Base-by-base conservation (phyloP, 2,888 invertebrate species). In the Lordiphosa fenestrarum region DNA sequence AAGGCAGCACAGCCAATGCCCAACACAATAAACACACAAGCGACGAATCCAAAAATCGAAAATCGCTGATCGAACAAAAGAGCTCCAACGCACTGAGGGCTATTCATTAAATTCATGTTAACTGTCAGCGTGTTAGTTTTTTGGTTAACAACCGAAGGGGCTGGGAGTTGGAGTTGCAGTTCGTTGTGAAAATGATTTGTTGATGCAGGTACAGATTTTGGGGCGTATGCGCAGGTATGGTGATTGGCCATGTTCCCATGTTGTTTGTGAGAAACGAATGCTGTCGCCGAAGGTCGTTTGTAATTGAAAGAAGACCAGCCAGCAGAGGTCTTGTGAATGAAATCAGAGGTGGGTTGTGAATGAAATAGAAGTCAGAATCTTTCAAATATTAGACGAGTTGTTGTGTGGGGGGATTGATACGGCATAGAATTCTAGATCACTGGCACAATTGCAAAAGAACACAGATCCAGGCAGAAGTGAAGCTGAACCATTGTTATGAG, bases 101-200 rank as follows among this genome's bases (percentile, higher is more conserved):
- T 35, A 52, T 52, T 52, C 69, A 69, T 59, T 70, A 67, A 67
- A 56, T 71, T 37, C 48, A 54, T 49, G 61, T 65, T 52, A 65
- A 67, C 74, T 72, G 64, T 72, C 67, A 72, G 74, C 71, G 59
- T 65, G 73, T 73, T 69, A 71, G 70, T 69, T 72, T 65, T 65
- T 65, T 71, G 65, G 46, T 60, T 40, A 30, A 4, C 61, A 65
- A 72, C 60, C 56, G 56, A 52, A 51, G 47, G 13, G 23, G 23
- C 13, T 38, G 37, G 25, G 37, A 37, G n/a, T 9, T 21, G 12
- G 7, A 36, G 9, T 21, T 36, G 30, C 1, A 19, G 12, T 25
- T 12, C n/a, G 0, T 12, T 25, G 15, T 49, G 9, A 30, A 49
- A 13, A 39, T 49, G 40, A 38, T 48, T 40, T 49, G 39, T 53